A percentile compares a stretch with the other conserved stretches of the same genome.
Evolutionary conservation across 1,140 invertebrate species (phyloP).

Genomic region (Drosophila chauvacae): DNA sequence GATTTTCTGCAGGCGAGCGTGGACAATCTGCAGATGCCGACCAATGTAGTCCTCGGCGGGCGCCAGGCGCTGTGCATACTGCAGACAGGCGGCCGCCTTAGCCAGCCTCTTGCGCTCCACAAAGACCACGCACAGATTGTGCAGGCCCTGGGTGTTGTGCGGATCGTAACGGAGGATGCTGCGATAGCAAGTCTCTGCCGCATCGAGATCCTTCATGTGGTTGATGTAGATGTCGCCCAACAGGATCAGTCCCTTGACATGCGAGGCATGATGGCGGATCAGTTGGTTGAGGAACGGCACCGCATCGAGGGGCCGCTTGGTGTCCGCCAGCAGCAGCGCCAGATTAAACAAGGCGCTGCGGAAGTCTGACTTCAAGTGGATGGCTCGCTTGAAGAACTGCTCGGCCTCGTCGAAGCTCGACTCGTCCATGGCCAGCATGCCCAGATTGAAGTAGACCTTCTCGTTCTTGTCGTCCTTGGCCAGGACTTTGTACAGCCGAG

Average conservation of each 20-base stretch:
- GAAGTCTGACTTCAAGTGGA: slow-evolving; percentile 94
- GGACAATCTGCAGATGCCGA: slow-evolving; percentile 88
- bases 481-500: slow-evolving; percentile 92
- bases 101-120: slow-evolving; percentile 95
- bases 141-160: slow-evolving; percentile 96
- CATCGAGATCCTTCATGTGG: slow-evolving; percentile 96
- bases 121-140: slow-evolving; percentile 98
- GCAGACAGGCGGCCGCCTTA: slow-evolving; percentile 93
- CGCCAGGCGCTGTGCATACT: slow-evolving; percentile 91
- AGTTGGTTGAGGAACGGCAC: slow-evolving; percentile 96
- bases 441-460: slow-evolving; percentile 96
- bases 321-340: slow-evolving; percentile 94
- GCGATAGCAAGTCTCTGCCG: slow-evolving; percentile 96
- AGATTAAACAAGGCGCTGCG: slow-evolving; percentile 97
- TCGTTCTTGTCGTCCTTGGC: slow-evolving; percentile 93
- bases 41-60: slow-evolving; percentile 96
- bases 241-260: slow-evolving; percentile 97
- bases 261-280: slow-evolving; percentile 95
- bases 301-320: slow-evolving; percentile 94
- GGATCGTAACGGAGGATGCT: slow-evolving; percentile 94
- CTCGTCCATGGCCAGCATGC: slow-evolving; percentile 98
- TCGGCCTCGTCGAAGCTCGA: slow-evolving; percentile 94
- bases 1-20: slow-evolving; percentile 77
- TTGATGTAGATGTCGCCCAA: slow-evolving; percentile 99
- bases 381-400: slow-evolving; percentile 93